phyloP scores from a whole-genome alignment of 1,140 invertebrate species.

The Anastrepha ludens region DNA sequence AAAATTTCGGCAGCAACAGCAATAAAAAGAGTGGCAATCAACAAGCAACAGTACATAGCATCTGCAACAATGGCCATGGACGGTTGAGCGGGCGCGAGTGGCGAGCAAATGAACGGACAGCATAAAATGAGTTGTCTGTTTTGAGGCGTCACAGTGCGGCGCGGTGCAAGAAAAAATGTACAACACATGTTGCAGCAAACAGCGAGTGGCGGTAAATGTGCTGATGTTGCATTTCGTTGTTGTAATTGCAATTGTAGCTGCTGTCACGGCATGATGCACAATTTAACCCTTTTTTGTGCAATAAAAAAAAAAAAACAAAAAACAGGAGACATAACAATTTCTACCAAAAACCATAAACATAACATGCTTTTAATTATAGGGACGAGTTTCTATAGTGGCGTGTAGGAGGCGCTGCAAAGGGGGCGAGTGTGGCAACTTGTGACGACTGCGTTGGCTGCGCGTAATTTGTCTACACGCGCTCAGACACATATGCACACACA shows the following conservation, averaged over 20 bases:
- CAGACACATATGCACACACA: neutral
- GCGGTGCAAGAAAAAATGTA: neutral
- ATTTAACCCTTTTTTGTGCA: constrained; percentile 26
- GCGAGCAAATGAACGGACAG: neutral
- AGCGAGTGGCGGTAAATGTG: neutral
- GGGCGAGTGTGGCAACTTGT: neutral
- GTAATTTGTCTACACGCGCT: neutral
- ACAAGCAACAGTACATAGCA: neutral
- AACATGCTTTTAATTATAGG: constrained; percentile 32
- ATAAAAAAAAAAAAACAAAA: neutral
- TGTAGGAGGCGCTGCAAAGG: neutral
- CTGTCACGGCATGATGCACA: neutral
- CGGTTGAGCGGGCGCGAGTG: neutral
- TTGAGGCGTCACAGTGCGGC: neutral
- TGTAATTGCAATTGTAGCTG: neutral
- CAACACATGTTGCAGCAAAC: constrained; percentile 32
- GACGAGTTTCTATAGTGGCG: neutral
- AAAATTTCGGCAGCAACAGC: constrained; percentile 45
- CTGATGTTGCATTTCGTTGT: constrained; percentile 14
- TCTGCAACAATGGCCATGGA: neutral
- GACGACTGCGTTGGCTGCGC: neutral
- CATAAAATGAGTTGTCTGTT: constrained; percentile 11
- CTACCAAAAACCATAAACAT: constrained; percentile 39
- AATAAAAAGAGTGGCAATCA: neutral
- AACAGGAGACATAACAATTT: neutral